phyloP scores from a whole-genome alignment of 1,140 invertebrate genomes.

The Maniola jurtina region DNA sequence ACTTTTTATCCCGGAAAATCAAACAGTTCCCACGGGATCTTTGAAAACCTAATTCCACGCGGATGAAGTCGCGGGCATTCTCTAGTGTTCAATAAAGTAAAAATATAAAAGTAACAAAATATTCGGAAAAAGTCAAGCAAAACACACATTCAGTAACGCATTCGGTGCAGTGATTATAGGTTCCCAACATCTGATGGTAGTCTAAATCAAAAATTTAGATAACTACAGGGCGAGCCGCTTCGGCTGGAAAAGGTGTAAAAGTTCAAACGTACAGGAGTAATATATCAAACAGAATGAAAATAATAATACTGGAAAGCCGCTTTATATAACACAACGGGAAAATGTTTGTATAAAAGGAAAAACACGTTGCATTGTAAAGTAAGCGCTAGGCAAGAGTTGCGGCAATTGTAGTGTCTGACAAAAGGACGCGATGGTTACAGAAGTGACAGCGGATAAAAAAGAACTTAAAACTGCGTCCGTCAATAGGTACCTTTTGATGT shows the following conservation, averaged over 20 bases:
- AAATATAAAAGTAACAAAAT: too few species aligned
- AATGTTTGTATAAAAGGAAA: constrained; percentile 37
- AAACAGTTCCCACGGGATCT: too few species aligned
- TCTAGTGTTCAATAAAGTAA: too few species aligned
- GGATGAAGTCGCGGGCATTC: too few species aligned
- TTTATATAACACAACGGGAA: constrained; percentile 32
- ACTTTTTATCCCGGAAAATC: too few species aligned
- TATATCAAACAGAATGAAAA: constrained; percentile 35
- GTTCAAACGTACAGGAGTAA: constrained; percentile 6
- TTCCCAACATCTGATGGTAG: too few species aligned
- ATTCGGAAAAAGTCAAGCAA: too few species aligned
- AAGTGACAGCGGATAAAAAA: constrained; percentile 37
- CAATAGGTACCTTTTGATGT: background rate
- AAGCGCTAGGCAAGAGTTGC: constrained; percentile 32
- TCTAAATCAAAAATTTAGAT: too few species aligned
- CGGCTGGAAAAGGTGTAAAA: background rate
- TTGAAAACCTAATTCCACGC: too few species aligned
- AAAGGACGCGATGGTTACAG: constrained; percentile 42
- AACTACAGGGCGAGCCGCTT: background rate
- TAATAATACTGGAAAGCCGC: constrained; percentile 35
- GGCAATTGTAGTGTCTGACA: constrained; percentile 30
- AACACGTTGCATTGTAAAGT: constrained; percentile 33
- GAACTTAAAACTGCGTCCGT: constrained; percentile 2
- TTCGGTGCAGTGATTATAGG: too few species aligned
- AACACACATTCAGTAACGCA: too few species aligned